phyloP scores from a whole-genome alignment of 1,140 invertebrate genomes.

The Neodiprion pinetum region DNA sequence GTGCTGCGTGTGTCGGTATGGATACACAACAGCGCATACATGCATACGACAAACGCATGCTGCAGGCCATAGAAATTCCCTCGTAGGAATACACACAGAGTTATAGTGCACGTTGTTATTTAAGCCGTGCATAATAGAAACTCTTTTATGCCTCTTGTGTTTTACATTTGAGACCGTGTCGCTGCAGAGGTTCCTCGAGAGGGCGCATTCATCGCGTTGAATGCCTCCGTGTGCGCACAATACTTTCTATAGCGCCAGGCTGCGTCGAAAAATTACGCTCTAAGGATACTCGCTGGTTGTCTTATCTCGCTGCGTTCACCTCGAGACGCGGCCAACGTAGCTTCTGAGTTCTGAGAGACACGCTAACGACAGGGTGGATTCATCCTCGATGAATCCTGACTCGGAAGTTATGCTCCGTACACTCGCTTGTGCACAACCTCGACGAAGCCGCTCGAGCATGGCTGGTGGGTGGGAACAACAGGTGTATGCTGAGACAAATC shows the following conservation, averaged over 20 bases:
- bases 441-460: neutral
- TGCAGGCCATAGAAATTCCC: neutral
- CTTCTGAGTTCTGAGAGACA: neutral
- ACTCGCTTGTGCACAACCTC: neutral
- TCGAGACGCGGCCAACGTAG: neutral
- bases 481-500: constrained; percentile 36
- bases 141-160: constrained; percentile 61
- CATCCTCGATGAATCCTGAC: too few relatives aligned
- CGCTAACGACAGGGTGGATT: too few relatives aligned
- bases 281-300: neutral
- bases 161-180: constrained; percentile 57
- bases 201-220: constrained; percentile 57
- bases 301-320: neutral
- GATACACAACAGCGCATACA: too few relatives aligned
- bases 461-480: constrained; percentile 38
- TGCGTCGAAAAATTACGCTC: neutral
- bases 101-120: constrained; percentile 50
- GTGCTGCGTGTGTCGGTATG: too few relatives aligned
- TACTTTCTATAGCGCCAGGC: constrained; percentile 47
- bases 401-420: too few relatives aligned
- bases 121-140: constrained; percentile 59
- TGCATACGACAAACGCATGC: too few relatives aligned
- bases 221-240: constrained; percentile 51
- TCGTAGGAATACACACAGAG: neutral
- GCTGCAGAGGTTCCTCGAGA: constrained; percentile 34